Evolutionary conservation across 2,888 invertebrate species (phyloP).

Genomic region (Aleiodes leptofemur): DNA sequence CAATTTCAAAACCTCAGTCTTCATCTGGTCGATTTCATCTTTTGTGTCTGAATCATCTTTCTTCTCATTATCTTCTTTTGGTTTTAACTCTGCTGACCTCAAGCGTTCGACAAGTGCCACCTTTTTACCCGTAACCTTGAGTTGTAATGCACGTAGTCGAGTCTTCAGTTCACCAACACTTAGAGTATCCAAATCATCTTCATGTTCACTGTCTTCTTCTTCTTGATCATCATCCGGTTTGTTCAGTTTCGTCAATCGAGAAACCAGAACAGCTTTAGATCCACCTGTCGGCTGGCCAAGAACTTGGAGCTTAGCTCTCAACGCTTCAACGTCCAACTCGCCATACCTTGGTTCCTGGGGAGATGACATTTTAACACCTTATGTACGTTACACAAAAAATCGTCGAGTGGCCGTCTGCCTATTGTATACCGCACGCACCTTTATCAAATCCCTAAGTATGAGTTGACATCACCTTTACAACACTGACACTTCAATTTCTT

Average conservation of each 20-base stretch:
- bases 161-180: conserved; percentile 7
- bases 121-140: conserved; percentile 27
- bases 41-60: background rate
- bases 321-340: background rate
- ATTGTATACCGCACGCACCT: background rate
- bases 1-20: background rate
- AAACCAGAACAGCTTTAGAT: background rate
- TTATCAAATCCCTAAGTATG: background rate
- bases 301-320: conserved; percentile 17
- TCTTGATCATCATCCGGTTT: conserved; percentile 26
- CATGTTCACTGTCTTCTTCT: background rate
- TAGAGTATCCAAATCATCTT: conserved; percentile 25
- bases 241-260: background rate
- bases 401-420: conserved; percentile 16
- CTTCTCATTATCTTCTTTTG: background rate
- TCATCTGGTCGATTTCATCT: background rate
- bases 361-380: conserved; percentile 13
- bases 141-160: conserved; percentile 11
- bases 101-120: conserved; percentile 29
- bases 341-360: background rate
- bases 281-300: background rate
- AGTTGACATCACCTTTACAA: too few species aligned
- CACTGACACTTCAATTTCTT: too few species aligned
- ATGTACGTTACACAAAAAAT: conserved; percentile 10
- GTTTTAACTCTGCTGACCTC: conserved; percentile 17